Percentiles rank a stretch among this genome's conserved stretches.
These are phyloP conservation scores for Pseudomyrmex pallidus DNA, from an alignment of 1,140 invertebrate genomes.

Conservation along the genomic window DNA sequence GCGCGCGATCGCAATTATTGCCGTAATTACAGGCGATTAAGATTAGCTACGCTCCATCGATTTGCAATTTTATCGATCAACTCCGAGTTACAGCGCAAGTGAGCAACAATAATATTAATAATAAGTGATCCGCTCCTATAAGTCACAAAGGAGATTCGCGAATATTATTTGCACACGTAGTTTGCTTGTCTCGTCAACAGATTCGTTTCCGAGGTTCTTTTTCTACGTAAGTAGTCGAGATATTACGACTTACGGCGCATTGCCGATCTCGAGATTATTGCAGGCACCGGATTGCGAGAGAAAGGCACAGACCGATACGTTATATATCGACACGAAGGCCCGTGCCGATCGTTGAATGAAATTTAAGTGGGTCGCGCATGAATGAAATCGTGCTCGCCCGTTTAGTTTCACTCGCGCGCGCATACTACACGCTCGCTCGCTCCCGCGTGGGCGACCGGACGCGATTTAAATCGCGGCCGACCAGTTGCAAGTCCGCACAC, in stretches of 20 bases:
- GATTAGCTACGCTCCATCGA: slow-evolving; percentile 41
- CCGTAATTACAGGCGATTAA: slow-evolving; percentile 28
- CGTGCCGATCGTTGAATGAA: slow-evolving; percentile 76
- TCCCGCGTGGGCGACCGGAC: slow-evolving; percentile 78
- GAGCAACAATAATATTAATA: no score
- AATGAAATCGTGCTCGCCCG: slow-evolving; percentile 74
- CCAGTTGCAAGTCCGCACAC: slow-evolving; percentile 66
- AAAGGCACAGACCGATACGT: slow-evolving; percentile 72
- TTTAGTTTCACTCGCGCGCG: slow-evolving; percentile 41
- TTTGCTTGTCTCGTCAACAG: no score
- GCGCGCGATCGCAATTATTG: slow-evolving; percentile 22
- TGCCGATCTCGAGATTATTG: slow-evolving; percentile 26
- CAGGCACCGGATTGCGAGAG: slow-evolving; percentile 46
- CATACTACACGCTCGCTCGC: slow-evolving; percentile 24
- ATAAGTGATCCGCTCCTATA: background rate
- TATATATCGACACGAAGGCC: slow-evolving; percentile 15
- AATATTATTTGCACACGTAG: background rate
- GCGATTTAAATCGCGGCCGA: slow-evolving; percentile 73
- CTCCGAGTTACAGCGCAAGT: slow-evolving; percentile 20
- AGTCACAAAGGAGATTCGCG: background rate
- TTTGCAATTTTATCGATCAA: slow-evolving; percentile 26
- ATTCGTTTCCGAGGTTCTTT: no score
- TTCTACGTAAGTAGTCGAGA: background rate
- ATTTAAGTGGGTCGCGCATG: slow-evolving; percentile 79
- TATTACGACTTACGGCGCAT: background rate